Conservation (phyloP, 1,140 invertebrate genomes). For the Drosophila bocqueti region DNA sequence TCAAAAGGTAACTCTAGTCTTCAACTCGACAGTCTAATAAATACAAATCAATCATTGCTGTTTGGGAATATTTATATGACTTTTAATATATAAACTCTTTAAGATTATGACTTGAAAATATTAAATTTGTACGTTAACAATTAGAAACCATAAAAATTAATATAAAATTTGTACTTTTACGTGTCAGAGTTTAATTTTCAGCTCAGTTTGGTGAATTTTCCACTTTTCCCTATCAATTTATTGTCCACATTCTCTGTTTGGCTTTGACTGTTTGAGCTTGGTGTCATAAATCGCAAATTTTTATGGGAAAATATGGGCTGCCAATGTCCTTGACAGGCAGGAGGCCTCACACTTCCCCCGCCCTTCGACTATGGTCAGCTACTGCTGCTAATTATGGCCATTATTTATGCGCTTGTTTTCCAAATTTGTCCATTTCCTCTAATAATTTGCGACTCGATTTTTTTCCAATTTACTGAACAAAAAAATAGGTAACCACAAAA, state of each 20-base stretch:
- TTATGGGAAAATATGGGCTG: conserved; percentile 36
- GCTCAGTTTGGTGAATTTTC: background rate
- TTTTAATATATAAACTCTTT: background rate
- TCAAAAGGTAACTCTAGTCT: background rate
- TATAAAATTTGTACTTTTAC: no score
- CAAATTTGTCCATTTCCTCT: conserved; percentile 49
- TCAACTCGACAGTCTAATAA: background rate
- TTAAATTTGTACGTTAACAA: background rate
- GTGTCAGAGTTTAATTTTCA: background rate
- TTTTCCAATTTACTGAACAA: conserved; percentile 7
- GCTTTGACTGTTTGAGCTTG: conserved; percentile 18
- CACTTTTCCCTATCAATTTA: conserved; percentile 5
- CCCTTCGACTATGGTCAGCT: conserved; percentile 31
- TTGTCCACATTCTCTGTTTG: conserved; percentile 15
- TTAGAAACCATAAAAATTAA: background rate
- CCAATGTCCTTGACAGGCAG: conserved; percentile 38
- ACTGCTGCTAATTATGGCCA: conserved; percentile 55
- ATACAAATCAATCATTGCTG: conserved; percentile 2
- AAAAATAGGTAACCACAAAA: conserved; percentile 11
- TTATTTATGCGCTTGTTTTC: conserved; percentile 54
- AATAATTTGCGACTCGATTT: conserved; percentile 47
- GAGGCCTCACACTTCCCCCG: background rate
- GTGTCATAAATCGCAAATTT: conserved; percentile 33
- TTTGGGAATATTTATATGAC: background rate
- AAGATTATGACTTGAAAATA: background rate